Evolutionary conservation across 1,140 invertebrate genomes (phyloP), one percentile per base, ranked within the genome.

Genomic region (Lepeophtheirus salmonis): DNA sequence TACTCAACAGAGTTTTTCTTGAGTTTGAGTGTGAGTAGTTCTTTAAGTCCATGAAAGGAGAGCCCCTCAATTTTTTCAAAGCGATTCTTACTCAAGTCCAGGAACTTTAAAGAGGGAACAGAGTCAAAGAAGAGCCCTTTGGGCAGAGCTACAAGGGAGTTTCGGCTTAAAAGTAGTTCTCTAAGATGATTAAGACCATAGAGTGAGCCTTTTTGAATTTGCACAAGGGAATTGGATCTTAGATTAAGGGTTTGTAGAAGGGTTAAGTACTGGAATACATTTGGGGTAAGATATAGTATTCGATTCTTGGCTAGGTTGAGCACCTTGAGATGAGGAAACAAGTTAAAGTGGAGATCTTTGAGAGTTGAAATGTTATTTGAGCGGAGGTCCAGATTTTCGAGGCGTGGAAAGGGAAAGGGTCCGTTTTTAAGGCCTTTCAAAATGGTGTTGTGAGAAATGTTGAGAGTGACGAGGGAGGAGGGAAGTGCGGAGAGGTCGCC

Each of bases 1-100:
- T 75, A 75, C 20, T 75, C 72, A 52, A 95, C 86, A 64, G 78
- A 76, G 70, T 92, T 94, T 64, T 80, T 77, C 67, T 82, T 81
- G 17, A 95, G 72, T 67, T 81, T 83, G 1, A 95, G 71, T 48
- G 79, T 77, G 50, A 78, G 76, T 24, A 94, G 69, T 63, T 78
- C 78, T 48, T 77, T 74, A 51, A 92, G 73, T 16, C 80, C 80
- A 68, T 82, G 77, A 69, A 94, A 89, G 51, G 80, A 80, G 22
- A 91, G 73, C 57, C 81, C 57, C 17, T 50, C 2, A 50, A 60
- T 60, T 20, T 21, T 30, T 10, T 20, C 57, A 60, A 60, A 52
- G n/a, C 3, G n/a, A 22, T 60, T 60, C 26, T 60, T 60, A 21
- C 30, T 60, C n/a, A 60, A 16, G n/a, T 60, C 57, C 13, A 60